These are phyloP conservation scores for Drosophila ustulata DNA, from an alignment of 2,888 invertebrate species.

Conservation along the genomic window DNA sequence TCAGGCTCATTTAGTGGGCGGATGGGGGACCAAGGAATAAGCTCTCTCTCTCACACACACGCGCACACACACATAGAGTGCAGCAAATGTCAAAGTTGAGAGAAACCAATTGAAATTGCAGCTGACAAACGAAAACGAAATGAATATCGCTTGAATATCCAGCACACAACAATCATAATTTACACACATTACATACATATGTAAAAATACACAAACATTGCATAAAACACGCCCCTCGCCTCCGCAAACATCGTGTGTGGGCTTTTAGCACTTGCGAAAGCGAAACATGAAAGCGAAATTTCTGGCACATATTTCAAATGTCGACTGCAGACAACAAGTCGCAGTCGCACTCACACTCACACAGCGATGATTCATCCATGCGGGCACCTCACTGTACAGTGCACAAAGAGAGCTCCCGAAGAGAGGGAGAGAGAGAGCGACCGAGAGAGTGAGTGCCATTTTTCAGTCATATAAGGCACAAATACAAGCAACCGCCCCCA, in stretches of 20 bases:
- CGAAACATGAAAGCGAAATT: constrained; percentile 79
- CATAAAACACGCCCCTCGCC: constrained; percentile 54
- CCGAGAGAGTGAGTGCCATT: constrained; percentile 15
- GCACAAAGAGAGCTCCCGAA: constrained; percentile 15
- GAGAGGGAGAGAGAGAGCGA: constrained; percentile 5
- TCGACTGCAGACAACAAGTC: constrained; percentile 71
- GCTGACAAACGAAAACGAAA: constrained; percentile 60
- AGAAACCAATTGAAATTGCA: constrained; percentile 17
- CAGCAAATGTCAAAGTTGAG: constrained; percentile 72
- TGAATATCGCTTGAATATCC: constrained; percentile 37
- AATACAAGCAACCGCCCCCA: constrained; percentile 34
- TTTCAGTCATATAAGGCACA: constrained; percentile 41
- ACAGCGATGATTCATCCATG: constrained; percentile 61
- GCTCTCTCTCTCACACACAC: neutral
- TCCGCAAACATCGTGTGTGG: constrained; percentile 8
- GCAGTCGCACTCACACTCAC: constrained; percentile 37
- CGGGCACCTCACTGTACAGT: neutral
- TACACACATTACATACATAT: neutral
- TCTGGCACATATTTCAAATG: constrained; percentile 75
- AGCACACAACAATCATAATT: constrained; percentile 15
- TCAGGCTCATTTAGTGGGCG: constrained; percentile 8
- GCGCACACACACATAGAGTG: neutral
- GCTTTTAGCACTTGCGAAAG: constrained; percentile 35
- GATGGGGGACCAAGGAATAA: constrained; percentile 1
- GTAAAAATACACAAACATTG: constrained; percentile 40